Percentiles rank a stretch among this genome's conserved stretches.
These are phyloP conservation scores for Drosophila austrosaltans DNA, from an alignment of 2,888 invertebrate genomes.

Conservation along the genomic window DNA sequence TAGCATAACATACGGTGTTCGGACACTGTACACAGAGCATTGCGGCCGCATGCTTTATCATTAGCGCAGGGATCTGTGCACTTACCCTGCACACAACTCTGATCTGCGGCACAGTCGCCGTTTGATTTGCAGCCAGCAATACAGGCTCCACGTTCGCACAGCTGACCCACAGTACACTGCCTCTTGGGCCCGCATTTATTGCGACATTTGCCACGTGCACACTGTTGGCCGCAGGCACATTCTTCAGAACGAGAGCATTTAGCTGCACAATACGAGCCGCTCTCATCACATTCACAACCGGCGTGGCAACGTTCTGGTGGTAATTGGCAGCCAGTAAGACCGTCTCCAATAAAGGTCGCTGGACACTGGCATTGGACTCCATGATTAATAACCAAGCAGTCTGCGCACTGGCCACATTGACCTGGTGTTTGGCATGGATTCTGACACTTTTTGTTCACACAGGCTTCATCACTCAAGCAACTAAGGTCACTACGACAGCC, in stretches of 20 bases:
- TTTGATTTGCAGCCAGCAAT: slow-evolving; percentile 91
- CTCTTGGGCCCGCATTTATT: slow-evolving; percentile 88
- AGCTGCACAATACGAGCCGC: slow-evolving; percentile 89
- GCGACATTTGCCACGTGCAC: slow-evolving; percentile 89
- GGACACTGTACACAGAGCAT: slow-evolving; percentile 91
- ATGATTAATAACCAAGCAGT: slow-evolving; percentile 92
- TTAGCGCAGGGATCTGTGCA: slow-evolving; percentile 89
- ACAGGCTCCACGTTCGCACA: slow-evolving; percentile 89
- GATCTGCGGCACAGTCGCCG: slow-evolving; percentile 90
- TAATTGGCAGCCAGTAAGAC: slow-evolving; percentile 90
- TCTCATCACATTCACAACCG: slow-evolving; percentile 91
- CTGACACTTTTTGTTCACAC: slow-evolving; percentile 92
- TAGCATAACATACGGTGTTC: slow-evolving; percentile 93
- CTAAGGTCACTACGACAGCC: slow-evolving; percentile 94
- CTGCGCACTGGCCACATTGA: slow-evolving; percentile 92
- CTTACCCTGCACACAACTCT: slow-evolving; percentile 88
- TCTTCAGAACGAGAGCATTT: slow-evolving; percentile 87
- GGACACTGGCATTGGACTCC: slow-evolving; percentile 94
- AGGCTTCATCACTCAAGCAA: slow-evolving; percentile 90
- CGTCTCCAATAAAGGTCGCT: slow-evolving; percentile 91
- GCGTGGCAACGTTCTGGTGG: slow-evolving; percentile 90
- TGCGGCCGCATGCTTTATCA: slow-evolving; percentile 89
- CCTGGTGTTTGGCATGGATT: slow-evolving; percentile 89
- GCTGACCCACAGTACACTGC: slow-evolving; percentile 89
- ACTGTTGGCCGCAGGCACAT: slow-evolving; percentile 93